Evolutionary conservation across 2,113 vertebrate genomes (phyloP), one percentile per base, ranked within the genome.

Genomic region (Lamprologus callipterus): DNA sequence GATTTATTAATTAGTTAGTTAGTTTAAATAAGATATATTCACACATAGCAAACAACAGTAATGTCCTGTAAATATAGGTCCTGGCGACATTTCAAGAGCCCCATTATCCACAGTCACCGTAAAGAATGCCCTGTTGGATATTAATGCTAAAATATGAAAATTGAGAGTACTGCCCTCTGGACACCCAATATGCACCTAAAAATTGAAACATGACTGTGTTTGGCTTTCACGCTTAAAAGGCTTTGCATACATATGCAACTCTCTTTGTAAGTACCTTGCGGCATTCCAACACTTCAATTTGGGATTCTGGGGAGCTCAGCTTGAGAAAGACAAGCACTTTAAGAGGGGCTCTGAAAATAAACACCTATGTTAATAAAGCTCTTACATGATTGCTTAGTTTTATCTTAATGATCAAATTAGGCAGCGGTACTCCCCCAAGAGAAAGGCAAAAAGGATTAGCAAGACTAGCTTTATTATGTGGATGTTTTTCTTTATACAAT

Each of bases 181-280:
- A 91, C 87, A 92, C 82, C 75, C 87, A 93, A 86, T 87, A 82
- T 83, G 91, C 86, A 88, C 70, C 87, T 86, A 87, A 93, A 93
- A 93, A 92, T 78, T 85, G 73, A 92, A 90, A 92, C 87, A 87
- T 87, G 87, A 85, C 91, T 88, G 92, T 91, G 89, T 93, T 95
- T 95, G 92, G 86, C 92, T 93, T 95, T 93, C 95, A 95, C 92
- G 86, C 92, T 95, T 95, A 94, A 95, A 94, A 93, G 92, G 95
- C 85, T 95, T 94, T 94, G 92, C 93, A 94, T 94, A 94, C 88
- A 93, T 94, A 84, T 93, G 89, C 88, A 87, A 47, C 90, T 91
- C 86, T 83, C 83, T 75, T 83, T 89, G 86, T 82, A 87, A 88
- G 83, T 26, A 91, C 78, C 94, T 93, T 11, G 17, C 73, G 88